Percentiles rank a stretch among this genome's conserved stretches.
phyloP scores from a whole-genome alignment of 2,113 vertebrate species.

The Cynoglossus semilaevis region DNA sequence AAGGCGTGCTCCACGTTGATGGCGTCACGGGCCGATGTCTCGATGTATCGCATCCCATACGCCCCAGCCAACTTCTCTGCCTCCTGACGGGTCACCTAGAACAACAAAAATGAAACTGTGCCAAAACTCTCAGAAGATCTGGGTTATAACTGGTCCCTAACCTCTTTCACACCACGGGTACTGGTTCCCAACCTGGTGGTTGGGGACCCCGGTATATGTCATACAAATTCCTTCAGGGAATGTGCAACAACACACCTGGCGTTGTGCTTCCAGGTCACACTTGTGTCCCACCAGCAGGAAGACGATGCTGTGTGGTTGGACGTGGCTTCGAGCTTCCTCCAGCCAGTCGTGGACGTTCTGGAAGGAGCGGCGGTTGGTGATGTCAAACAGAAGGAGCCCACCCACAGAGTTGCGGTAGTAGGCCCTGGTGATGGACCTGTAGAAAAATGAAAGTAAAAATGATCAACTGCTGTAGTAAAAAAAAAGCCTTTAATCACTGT shows the following conservation, averaged over 20 bases:
- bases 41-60: slow-evolving; percentile 96
- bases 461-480: too few relatives aligned
- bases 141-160: too few relatives aligned
- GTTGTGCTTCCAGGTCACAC: slow-evolving; percentile 93
- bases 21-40: slow-evolving; percentile 96
- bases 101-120: neutral
- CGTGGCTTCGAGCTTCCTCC: slow-evolving; percentile 88
- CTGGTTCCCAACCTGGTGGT: too few relatives aligned
- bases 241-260: slow-evolving; percentile 79
- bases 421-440: slow-evolving; percentile 75
- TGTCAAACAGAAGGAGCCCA: slow-evolving; percentile 96
- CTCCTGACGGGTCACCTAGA: slow-evolving; percentile 83
- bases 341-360: slow-evolving; percentile 97
- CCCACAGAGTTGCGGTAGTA: slow-evolving; percentile 91
- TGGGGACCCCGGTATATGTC: too few relatives aligned
- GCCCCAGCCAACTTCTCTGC: slow-evolving; percentile 94
- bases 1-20: slow-evolving; percentile 96
- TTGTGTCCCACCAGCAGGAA: slow-evolving; percentile 98
- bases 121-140: neutral
- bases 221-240: too few relatives aligned
- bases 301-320: slow-evolving; percentile 96
- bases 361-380: slow-evolving; percentile 97
- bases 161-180: too few relatives aligned
- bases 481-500: too few relatives aligned
- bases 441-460: slow-evolving; percentile 31